A percentile compares a stretch with the other conserved stretches of the same genome.
phyloP scores from a whole-genome alignment of 2,888 invertebrate species.

The Eupithecia abbreviata region DNA sequence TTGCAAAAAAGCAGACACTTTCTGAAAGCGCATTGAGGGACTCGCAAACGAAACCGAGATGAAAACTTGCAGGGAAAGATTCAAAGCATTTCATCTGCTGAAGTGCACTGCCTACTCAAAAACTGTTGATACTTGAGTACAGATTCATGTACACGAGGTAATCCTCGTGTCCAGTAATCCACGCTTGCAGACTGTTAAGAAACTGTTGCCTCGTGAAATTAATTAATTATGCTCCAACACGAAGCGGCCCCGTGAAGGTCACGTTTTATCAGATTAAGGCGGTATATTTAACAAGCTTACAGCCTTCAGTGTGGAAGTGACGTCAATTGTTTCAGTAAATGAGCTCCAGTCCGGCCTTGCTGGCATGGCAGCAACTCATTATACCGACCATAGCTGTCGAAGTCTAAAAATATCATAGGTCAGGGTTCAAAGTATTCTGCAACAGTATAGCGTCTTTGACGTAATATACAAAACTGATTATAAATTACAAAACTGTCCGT shows the following conservation, averaged over 20 bases:
- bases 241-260: slow-evolving; percentile 52
- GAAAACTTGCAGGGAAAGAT: slow-evolving; percentile 54
- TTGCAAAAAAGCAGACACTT: slow-evolving; percentile 44
- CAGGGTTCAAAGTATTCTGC: slow-evolving; percentile 66
- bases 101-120: slow-evolving; percentile 45
- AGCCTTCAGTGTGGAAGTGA: slow-evolving; percentile 71
- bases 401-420: slow-evolving; percentile 78
- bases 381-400: slow-evolving; percentile 47
- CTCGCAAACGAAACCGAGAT: slow-evolving; percentile 51
- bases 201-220: slow-evolving; percentile 36
- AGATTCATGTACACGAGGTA: slow-evolving; percentile 5
- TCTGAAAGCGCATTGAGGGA: slow-evolving; percentile 52
- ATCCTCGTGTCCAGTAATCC: not conserved
- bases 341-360: slow-evolving; percentile 69
- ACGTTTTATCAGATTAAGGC: slow-evolving; percentile 66
- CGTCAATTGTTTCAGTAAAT: slow-evolving; percentile 82
- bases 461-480: slow-evolving; percentile 22
- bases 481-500: slow-evolving; percentile 8
- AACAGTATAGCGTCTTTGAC: slow-evolving; percentile 33
- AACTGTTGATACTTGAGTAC: slow-evolving; percentile 39
- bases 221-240: slow-evolving; percentile 44
- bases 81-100: slow-evolving; percentile 57
- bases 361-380: slow-evolving; percentile 54
- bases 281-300: slow-evolving; percentile 63
- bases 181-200: slow-evolving; percentile 21